Base-by-base conservation (phyloP, 2,113 vertebrate species). In the Lamprologus tigripictilis region DNA sequence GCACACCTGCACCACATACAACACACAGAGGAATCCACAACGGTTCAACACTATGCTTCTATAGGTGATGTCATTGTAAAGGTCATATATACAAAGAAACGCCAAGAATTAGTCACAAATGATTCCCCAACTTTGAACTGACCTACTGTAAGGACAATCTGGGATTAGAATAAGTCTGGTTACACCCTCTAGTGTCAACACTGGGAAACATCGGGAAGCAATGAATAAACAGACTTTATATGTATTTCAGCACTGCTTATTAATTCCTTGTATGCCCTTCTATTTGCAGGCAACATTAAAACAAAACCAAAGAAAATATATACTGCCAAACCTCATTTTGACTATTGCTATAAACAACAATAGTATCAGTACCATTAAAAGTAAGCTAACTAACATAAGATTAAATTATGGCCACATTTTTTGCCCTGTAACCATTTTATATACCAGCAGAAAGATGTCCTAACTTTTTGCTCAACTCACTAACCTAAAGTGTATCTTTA, bases 121-220 rank as follows among this genome's bases (percentile, higher is more conserved):
- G 78, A 35, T 57, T 42, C 5, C 33, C 53, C 49, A 66, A 51
- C 31, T 76, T 82, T 28, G 76, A 76, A 37, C 10, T 16, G 49
- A 53, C 13, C 11, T 17, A 21, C 23, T 42, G 42, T 6, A 78
- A 49, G 12, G 7, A 81, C 13, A 28, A 4, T 17, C 23, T 49
- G 5, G 13, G 68, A 66, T 85, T 49, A 88, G 87, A 91, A 85
- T 26, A 9, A 78, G 81, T 81, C 83, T 42, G 73, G 76, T 58
- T 89, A 4, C 17, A 68, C 95, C 93, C 92, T 94, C 96, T 96
- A 86, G 93, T 95, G 96, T 81, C 79, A 35, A 58, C 9, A 84
- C 4, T 37, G 31, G 28, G 49, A 57, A 92, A 73, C 51, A 42
- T 5, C 42, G 21, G 40, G 7, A 40, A 73, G n/a, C 23, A n/a